Conservation (phyloP, 2,797 vertebrate species). For the Enteromius argenteus region DNA sequence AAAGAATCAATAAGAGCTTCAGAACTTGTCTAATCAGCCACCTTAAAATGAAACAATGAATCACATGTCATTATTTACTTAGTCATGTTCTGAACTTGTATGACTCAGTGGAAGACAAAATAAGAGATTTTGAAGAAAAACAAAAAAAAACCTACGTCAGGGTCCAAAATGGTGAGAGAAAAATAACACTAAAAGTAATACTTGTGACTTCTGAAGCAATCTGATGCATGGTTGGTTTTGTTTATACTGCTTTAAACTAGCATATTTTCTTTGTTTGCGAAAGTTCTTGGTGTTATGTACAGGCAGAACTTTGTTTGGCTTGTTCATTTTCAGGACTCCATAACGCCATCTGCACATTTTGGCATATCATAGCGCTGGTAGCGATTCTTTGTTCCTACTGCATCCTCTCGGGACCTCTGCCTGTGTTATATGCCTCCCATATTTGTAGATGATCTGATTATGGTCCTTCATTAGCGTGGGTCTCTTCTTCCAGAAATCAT, state of each 20-base stretch:
- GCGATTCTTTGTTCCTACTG: not conserved
- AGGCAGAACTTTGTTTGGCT: conserved; percentile 37
- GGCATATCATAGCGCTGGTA: not conserved
- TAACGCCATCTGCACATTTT: conserved; percentile 25
- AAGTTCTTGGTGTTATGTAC: conserved; percentile 10
- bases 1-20: conserved; percentile 6
- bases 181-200: not conserved
- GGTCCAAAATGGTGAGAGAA: not conserved
- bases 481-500: conserved; percentile 35
- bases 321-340: conserved; percentile 43
- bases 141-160: not conserved
- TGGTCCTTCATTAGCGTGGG: conserved; percentile 43
- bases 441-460: conserved; percentile 44
- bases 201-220: not conserved
- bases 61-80: not conserved
- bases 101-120: not conserved
- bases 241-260: not conserved
- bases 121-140: not conserved
- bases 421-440: not conserved
- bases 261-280: conserved; percentile 11
- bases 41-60: not conserved
- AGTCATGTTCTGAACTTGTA: not conserved
- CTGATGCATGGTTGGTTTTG: not conserved
- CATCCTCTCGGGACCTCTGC: conserved; percentile 14
- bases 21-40: not conserved